Base-by-base conservation (phyloP, 1,140 invertebrate species). In the Lineus longissimus region DNA sequence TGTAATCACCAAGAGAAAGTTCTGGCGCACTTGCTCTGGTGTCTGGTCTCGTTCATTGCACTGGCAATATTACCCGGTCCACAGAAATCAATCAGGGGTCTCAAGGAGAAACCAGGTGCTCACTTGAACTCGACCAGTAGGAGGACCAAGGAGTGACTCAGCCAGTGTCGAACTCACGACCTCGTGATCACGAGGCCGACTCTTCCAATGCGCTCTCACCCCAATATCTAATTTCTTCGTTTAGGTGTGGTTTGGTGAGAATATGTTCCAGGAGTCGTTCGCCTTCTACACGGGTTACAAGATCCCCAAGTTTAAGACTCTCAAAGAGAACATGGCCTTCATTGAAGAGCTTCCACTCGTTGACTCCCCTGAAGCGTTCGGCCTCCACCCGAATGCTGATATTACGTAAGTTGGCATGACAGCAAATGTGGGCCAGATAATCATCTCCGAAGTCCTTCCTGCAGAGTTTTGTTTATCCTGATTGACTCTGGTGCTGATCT, bases 321-420 rank as follows among this genome's bases (percentile, higher is more conserved):
- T 78, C 25, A 70, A 72, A 23, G 71, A 80, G 55, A 69, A 71
- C 30, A 67, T 74, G 67, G 68, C 66, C 7, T 76, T 71, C 40
- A 95, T 98, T 43, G 91, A 90, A 71, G 86, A 87, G 71, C 83
- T 97, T 59, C 93, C 93, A 2, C 77, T 87, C 4, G 88, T 90
- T 11, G 95, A 98, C 79, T 91, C 91, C 2, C 94, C 95, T 0
- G 92, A 96, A 85, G 93, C 95, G 0, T 95, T 97, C 83, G 95
- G 95, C 22, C 82, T 97, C 22, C 94, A 97, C 82, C 83, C 89
- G 4, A 98, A 98, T 83, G 95, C 95, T 58, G 94, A 97, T 75
- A 97, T 74, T 55, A 97, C 94, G 74, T 79, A 71, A 70, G 71
- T 36, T 56, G 22, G 2, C 0, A 13, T 23, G n/a, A n/a, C n/a